phyloP scores from a whole-genome alignment of 2,797 vertebrate genomes.

The Morelia viridis region DNA sequence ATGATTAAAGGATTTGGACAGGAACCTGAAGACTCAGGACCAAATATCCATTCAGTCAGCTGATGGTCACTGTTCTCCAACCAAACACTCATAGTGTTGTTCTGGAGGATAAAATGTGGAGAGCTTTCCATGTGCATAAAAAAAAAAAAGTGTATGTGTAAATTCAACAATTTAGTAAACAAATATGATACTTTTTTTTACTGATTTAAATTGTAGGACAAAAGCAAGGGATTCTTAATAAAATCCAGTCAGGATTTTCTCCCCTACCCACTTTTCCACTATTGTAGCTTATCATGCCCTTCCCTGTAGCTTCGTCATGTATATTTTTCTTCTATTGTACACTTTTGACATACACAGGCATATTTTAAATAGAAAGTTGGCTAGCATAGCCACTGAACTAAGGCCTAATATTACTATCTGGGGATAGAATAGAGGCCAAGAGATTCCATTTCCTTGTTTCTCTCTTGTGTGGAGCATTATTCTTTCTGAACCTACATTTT shows the following conservation, averaged over 20 bases:
- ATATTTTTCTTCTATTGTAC: not conserved
- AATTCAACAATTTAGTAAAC: not conserved
- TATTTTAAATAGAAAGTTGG: conserved; percentile 6
- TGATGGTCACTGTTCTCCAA: not conserved
- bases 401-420: not conserved
- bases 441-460: not conserved
- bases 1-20: not conserved
- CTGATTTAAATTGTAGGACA: not conserved
- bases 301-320: not conserved
- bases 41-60: not conserved
- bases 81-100: not conserved
- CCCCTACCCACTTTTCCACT: not conserved
- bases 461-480: not conserved
- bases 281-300: not conserved
- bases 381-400: not conserved
- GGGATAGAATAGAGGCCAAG: not conserved
- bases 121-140: not conserved
- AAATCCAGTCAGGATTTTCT: not conserved
- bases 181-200: not conserved
- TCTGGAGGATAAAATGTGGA: not conserved
- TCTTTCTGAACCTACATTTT: not conserved
- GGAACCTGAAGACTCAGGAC: not conserved
- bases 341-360: not conserved
- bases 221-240: not conserved
- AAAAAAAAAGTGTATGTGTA: too few species aligned